Conservation (phyloP, 2,888 invertebrate species). For the Agrypnus murinus region DNA sequence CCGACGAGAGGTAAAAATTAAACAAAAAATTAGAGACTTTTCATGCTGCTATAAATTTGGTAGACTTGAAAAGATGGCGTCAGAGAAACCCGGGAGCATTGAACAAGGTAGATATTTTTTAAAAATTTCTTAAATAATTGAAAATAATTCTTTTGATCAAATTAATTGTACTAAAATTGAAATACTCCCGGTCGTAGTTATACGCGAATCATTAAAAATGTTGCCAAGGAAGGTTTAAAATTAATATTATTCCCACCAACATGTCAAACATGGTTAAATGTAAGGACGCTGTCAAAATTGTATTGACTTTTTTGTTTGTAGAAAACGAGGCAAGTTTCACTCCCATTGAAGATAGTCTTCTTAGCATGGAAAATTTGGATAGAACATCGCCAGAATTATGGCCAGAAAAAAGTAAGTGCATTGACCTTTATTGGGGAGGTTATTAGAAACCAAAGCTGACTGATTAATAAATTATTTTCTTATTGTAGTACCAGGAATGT, state of each 20-base stretch:
- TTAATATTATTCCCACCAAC: slow-evolving; percentile 21
- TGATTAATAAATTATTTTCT: neutral
- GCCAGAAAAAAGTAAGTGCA: slow-evolving; percentile 93
- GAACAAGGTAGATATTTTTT: slow-evolving; percentile 75
- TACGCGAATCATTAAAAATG: neutral
- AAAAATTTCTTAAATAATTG: slow-evolving; percentile 21
- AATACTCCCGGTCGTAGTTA: neutral
- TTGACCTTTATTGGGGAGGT: too few relatives aligned
- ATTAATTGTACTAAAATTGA: neutral
- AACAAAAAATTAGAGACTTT: slow-evolving; percentile 21
- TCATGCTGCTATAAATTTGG: slow-evolving; percentile 57
- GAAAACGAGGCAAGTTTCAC: slow-evolving; percentile 61
- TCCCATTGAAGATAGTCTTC: slow-evolving; percentile 81
- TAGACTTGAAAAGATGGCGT: slow-evolving; percentile 76
- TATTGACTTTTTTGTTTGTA: slow-evolving; percentile 55
- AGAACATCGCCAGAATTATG: slow-evolving; percentile 96
- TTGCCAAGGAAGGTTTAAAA: neutral
- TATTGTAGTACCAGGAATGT: slow-evolving; percentile 88
- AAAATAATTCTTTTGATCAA: neutral
- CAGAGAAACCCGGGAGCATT: slow-evolving; percentile 78
- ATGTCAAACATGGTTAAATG: slow-evolving; percentile 43
- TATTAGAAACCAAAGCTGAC: neutral
- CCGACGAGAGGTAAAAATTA: slow-evolving; percentile 10
- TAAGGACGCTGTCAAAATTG: slow-evolving; percentile 54
- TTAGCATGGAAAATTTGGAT: slow-evolving; percentile 93